Evolutionary conservation across 2,888 invertebrate species (phyloP), one percentile per base, ranked within the genome.

Genomic region (Pharmacophagus antenor): DNA sequence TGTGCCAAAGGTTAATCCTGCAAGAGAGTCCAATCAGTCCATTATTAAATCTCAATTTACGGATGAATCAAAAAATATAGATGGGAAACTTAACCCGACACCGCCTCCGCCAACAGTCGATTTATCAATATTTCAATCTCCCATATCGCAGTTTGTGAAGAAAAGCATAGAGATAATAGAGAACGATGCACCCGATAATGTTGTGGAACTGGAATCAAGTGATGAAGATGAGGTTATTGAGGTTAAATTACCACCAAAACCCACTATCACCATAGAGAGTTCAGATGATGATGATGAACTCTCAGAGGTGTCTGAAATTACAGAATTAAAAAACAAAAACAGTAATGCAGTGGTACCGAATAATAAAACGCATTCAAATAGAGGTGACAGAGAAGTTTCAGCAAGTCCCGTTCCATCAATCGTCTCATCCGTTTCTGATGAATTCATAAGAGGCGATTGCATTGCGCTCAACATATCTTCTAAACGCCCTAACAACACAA

Each of bases 171-270:
- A 85, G 70, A 84, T 85, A 61, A 66, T 88, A 59, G 87, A 88
- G 56, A 72, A 79, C 65, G 82, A 85, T 15, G 64, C 69, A 6
- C 67, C 67, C 5, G 65, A 72, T 42, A 50, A 56, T 46, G 73
- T 87, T 61, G 64, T 85, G 27, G 72, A 74, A 42, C 73, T 90
- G 23, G 80, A 84, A 63, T 76, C 88, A 48, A 90, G 90, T 71
- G 89, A 88, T 71, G 91, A 90, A 55, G 90, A 90, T 76, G 91
- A 91, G 64, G 90, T 91, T 17, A 73, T 91, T 62, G 91, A 89
- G 71, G 80, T 91, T 25, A 84, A 77, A n/a, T 64, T 91, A 48
- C 88, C 88, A 58, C 86, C 88, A 2, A 87, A 87, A 68, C 89
- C 88, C 0, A 88, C 88, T 10, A 89, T 91, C 52, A 89, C 85